Base-by-base conservation (phyloP, 2,888 invertebrate genomes). In the Tyria jacobaeae region DNA sequence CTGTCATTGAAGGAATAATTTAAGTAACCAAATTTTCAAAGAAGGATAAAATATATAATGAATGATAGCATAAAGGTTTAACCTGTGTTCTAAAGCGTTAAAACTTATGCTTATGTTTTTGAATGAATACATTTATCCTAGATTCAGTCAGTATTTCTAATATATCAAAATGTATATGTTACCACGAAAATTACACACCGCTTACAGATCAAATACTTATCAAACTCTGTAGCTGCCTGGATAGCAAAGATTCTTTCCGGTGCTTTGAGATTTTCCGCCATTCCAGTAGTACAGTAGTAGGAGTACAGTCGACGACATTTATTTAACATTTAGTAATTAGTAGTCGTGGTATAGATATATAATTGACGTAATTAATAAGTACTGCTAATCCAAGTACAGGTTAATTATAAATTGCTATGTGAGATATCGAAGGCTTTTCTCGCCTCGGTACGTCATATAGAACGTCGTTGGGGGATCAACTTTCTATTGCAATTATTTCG, bases 1-100 rank as follows among this genome's bases (percentile, higher is more conserved):
- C 31, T 71, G 62, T 56, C 58, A 41, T 49, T 66, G 53, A 61
- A 75, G 71, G 68, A 72, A 71, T 71, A 71, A 75, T 66, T 62
- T 35, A 9, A 35, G 48, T 60, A 52, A 60, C 57, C 41, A 41
- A 59, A 35, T 58, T 63, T 65, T 62, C 68, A 69, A n/a, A n/a
- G n/a, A n/a, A n/a, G n/a, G n/a, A n/a, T n/a, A n/a, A n/a, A n/a
- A n/a, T n/a, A n/a, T n/a, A n/a, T n/a, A n/a, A n/a, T n/a, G n/a
- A n/a, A n/a, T n/a, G n/a, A n/a, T 54, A 49, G 50, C 37, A 25
- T 21, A 9, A n/a, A 39, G 37, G 9, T n/a, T 27, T 49, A 2
- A 31, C 15, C 25, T 17, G 25, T 39, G 15, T 25, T 39, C 3
- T 24, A 12, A 53, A 53, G 37, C 24, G n/a, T n/a, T n/a, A n/a